A percentile compares a stretch with the other conserved stretches of the same genome.
Evolutionary conservation across 2,888 invertebrate species (phyloP).

Genomic region (Sarcophaga variegata): DNA sequence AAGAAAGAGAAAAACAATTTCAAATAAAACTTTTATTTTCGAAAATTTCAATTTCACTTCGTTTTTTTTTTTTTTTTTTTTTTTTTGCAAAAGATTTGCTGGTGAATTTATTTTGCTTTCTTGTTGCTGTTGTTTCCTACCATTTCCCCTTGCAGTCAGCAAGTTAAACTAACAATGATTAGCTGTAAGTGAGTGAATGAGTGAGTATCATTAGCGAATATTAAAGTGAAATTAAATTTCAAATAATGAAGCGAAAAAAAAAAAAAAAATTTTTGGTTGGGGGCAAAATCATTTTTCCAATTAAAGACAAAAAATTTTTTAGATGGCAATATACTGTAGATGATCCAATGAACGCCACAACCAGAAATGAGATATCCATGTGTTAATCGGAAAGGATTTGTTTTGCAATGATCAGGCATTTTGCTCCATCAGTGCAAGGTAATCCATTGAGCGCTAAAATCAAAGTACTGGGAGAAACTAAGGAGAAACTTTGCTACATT

Average conservation of each 20-base stretch:
- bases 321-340: no score
- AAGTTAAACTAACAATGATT: neutral
- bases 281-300: slow-evolving; percentile 2
- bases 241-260: neutral
- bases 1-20: neutral
- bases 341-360: no score
- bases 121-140: slow-evolving; percentile 10
- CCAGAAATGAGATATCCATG: no score
- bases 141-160: neutral
- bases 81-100: slow-evolving; percentile 27
- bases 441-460: no score
- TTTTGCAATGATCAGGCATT: no score
- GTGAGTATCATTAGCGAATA: slow-evolving; percentile 63
- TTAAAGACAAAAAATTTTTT: neutral
- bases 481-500: no score
- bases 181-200: slow-evolving; percentile 8
- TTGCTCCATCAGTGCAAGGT: no score
- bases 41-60: slow-evolving; percentile 54
- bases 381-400: no score
- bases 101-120: slow-evolving; percentile 30
- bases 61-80: no score
- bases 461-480: no score
- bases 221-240: slow-evolving; percentile 64
- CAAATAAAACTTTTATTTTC: slow-evolving; percentile 35
- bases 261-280: neutral